phyloP scores from a whole-genome alignment of 2,797 vertebrate genomes.

The Glossophaga mutica region DNA sequence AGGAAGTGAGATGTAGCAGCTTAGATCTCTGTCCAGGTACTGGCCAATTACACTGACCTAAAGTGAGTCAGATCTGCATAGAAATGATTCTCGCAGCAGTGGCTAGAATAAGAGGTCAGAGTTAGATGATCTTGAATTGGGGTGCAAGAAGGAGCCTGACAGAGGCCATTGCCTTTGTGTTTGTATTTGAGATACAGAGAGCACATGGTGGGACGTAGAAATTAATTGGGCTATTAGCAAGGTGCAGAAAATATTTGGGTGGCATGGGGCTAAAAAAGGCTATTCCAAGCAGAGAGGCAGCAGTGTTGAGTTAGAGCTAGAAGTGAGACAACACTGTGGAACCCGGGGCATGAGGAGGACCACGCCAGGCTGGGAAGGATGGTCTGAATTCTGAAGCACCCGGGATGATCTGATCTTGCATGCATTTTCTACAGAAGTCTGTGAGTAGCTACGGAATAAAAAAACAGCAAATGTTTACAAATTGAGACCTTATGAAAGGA shows the following conservation, averaged over 20 bases:
- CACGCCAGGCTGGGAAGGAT: background rate
- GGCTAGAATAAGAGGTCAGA: background rate
- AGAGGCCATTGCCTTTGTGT: background rate
- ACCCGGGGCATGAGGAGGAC: rapidly evolving
- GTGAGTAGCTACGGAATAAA: background rate
- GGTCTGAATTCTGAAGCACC: background rate
- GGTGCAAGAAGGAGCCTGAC: background rate
- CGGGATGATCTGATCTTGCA: background rate
- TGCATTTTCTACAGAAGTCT: background rate
- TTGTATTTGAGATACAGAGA: background rate
- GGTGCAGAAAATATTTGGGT: background rate
- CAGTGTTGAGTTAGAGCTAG: background rate
- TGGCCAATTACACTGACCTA: background rate
- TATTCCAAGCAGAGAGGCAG: background rate
- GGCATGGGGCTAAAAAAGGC: background rate
- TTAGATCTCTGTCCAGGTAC: background rate
- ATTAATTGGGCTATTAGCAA: background rate
- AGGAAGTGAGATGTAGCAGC: background rate
- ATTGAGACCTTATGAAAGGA: background rate
- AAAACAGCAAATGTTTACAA: background rate
- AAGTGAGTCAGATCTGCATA: background rate
- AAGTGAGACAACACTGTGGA: background rate
- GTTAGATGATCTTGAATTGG: background rate
- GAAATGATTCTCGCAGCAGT: background rate
- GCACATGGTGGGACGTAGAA: rapidly evolving